phyloP scores from a whole-genome alignment of 2,797 vertebrate genomes.

The Threskiornis aethiopicus region DNA sequence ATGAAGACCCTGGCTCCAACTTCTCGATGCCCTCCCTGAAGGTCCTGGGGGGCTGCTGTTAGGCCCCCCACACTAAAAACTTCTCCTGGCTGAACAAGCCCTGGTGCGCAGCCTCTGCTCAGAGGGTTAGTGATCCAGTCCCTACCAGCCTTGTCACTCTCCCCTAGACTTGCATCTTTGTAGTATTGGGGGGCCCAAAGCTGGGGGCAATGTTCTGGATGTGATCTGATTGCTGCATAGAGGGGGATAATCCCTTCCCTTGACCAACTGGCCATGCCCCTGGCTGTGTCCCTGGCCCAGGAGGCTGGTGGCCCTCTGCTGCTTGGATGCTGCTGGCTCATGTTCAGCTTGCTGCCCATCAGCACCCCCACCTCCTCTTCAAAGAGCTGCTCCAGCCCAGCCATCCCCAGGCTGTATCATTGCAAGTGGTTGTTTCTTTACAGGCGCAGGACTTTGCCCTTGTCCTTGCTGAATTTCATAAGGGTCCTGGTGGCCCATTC shows the following conservation, averaged over 20 bases:
- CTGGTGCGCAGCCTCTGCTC: neutral
- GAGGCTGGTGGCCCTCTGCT: neutral
- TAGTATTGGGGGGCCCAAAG: neutral
- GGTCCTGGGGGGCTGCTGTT: accelerated
- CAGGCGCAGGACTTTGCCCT: neutral
- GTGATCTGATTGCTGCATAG: neutral
- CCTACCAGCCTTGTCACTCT: accelerated
- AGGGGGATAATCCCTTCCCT: neutral
- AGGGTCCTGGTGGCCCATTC: neutral
- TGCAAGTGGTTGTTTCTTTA: neutral
- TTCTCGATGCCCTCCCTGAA: neutral
- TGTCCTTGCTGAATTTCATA: neutral
- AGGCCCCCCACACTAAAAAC: neutral
- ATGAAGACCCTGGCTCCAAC: neutral
- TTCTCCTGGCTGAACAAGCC: neutral
- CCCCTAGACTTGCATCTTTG: neutral
- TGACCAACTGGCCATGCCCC: accelerated
- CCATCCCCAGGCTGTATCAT: accelerated
- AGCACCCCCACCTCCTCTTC: neutral
- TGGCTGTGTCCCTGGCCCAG: neutral
- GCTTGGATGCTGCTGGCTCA: neutral
- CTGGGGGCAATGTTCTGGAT: neutral
- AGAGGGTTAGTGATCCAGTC: neutral
- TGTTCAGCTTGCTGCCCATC: neutral
- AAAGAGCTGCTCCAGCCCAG: neutral